phyloP scores from a whole-genome alignment of 1,140 invertebrate species.

The Prorops nasuta region DNA sequence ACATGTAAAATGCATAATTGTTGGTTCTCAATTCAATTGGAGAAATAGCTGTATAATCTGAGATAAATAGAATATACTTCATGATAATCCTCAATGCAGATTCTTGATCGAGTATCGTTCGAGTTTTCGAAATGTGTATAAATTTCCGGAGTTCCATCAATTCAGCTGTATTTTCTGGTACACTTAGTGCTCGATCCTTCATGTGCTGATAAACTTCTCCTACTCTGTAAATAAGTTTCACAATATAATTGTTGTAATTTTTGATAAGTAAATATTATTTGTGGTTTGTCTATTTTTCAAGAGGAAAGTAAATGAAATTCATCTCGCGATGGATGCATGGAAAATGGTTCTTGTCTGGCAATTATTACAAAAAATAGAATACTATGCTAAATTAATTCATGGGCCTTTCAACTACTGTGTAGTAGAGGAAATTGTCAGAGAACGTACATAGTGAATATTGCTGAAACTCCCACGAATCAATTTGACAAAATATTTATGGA shows the following conservation, averaged over 20 bases:
- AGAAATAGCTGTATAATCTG: constrained; percentile 76
- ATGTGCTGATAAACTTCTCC: constrained; percentile 84
- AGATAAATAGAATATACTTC: constrained; percentile 71
- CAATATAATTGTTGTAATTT: no score
- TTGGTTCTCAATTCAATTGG: constrained; percentile 85
- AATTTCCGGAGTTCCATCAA: constrained; percentile 81
- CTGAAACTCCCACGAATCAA: no score
- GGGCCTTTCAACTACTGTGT: no score
- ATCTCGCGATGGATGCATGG: no score
- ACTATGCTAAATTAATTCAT: no score
- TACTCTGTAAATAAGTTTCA: constrained; percentile 63
- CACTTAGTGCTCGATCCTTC: constrained; percentile 72
- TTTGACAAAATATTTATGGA: no score
- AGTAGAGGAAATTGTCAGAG: no score
- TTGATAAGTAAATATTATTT: no score
- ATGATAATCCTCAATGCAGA: constrained; percentile 68
- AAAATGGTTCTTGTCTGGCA: no score
- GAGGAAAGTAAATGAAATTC: not conserved
- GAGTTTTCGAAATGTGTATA: constrained; percentile 72
- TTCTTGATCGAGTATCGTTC: constrained; percentile 73
- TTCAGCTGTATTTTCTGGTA: constrained; percentile 79
- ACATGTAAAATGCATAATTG: constrained; percentile 82
- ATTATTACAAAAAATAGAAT: no score
- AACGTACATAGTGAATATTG: no score
- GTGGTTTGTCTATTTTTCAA: not conserved